Percentiles rank a stretch among this genome's conserved stretches.
phyloP scores from a whole-genome alignment of 2,888 invertebrate species.

The Xylophagus ater region DNA sequence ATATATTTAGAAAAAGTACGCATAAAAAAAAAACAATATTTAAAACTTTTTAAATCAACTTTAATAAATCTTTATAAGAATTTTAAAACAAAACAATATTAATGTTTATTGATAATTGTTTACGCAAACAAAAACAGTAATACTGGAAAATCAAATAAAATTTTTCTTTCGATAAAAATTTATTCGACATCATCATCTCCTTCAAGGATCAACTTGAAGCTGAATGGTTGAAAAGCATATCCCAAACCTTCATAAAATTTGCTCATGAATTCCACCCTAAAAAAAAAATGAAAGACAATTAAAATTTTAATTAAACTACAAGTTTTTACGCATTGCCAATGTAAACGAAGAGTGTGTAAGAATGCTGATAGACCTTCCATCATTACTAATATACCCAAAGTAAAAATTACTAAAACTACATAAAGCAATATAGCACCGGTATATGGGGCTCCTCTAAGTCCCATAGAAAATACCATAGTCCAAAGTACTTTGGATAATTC shows the following conservation, averaged over 20 bases:
- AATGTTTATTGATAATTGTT: too few relatives aligned
- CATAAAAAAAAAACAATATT: too few relatives aligned
- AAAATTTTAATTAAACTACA: not conserved
- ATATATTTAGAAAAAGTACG: too few relatives aligned
- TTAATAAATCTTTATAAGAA: too few relatives aligned
- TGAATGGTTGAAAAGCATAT: constrained; percentile 67
- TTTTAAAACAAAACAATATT: too few relatives aligned
- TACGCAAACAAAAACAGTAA: too few relatives aligned
- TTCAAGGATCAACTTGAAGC: constrained; percentile 58
- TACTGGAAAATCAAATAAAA: not conserved
- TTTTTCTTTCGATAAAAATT: not conserved
- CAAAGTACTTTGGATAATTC: constrained; percentile 76
- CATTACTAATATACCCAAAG: constrained; percentile 80
- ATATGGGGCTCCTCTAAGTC: constrained; percentile 57
- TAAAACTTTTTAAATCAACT: too few relatives aligned
- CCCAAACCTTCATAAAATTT: constrained; percentile 73
- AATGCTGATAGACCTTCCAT: constrained; percentile 98
- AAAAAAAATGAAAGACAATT: constrained; percentile 18
- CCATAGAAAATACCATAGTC: constrained; percentile 72
- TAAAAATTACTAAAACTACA: constrained; percentile 76
- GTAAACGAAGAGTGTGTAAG: constrained; percentile 87
- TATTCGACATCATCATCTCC: constrained; percentile 37
- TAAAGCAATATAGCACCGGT: constrained; percentile 69
- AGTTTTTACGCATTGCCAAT: constrained; percentile 53
- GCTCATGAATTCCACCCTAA: constrained; percentile 86